Conservation (phyloP, 2,113 vertebrate genomes). For the Emberiza fucata region DNA sequence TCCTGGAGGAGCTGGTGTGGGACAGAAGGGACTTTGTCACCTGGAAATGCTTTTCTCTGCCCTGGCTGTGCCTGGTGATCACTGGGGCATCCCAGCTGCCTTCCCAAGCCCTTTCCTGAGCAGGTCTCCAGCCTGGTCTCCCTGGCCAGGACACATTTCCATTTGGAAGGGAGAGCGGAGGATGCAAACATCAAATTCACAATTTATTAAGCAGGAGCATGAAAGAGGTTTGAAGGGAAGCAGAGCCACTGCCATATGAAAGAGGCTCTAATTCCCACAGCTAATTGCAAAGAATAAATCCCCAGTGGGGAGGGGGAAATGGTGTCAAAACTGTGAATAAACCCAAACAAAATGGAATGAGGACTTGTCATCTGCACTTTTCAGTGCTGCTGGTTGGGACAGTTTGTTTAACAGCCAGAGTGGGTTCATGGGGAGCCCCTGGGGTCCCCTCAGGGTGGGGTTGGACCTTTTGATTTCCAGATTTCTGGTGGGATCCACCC, state of each 20-base stretch:
- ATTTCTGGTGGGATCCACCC: neutral
- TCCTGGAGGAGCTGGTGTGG: no score
- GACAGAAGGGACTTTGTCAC: neutral
- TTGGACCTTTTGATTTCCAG: neutral
- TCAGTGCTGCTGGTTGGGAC: neutral
- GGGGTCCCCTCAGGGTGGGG: neutral
- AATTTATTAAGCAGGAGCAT: neutral
- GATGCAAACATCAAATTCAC: neutral
- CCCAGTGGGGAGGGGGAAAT: neutral
- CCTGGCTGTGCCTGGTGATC: neutral
- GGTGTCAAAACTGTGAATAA: neutral
- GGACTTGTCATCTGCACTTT: neutral
- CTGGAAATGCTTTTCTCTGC: neutral
- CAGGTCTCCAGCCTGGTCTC: neutral
- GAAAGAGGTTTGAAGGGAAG: neutral
- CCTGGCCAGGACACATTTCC: neutral
- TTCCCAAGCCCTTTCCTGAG: accelerated
- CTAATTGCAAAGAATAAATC: slow-evolving; percentile 19
- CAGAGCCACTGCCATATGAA: neutral
- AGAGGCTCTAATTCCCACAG: neutral
- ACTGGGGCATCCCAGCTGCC: neutral
- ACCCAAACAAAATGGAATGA: neutral
- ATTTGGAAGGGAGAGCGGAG: neutral
- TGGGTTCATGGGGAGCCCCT: accelerated
- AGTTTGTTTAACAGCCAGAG: neutral